These are phyloP conservation scores for Portunus trituberculatus DNA, from an alignment of 1,140 invertebrate genomes.

Conservation along the genomic window DNA sequence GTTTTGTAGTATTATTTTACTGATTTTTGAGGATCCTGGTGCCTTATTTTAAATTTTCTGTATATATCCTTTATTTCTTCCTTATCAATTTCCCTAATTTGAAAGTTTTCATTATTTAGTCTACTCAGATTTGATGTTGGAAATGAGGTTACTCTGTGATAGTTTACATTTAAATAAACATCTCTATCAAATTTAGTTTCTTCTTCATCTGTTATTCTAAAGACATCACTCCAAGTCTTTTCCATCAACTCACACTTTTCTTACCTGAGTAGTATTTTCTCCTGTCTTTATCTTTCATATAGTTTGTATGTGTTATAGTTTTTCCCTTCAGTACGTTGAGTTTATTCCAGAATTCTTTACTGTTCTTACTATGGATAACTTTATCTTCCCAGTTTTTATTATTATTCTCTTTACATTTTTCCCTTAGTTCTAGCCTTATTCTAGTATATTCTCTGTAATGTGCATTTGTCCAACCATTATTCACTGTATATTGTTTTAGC, in stretches of 20 bases:
- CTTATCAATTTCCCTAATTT: neutral
- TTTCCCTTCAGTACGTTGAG: neutral
- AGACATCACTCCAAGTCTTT: too few species aligned
- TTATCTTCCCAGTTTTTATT: too few species aligned
- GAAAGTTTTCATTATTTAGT: neutral
- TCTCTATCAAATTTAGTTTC: too few species aligned
- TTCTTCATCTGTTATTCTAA: too few species aligned
- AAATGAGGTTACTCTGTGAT: neutral
- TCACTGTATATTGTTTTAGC: neutral
- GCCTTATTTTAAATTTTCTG: too few species aligned
- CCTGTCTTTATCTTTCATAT: neutral
- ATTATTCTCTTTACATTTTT: too few species aligned
- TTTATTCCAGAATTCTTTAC: neutral
- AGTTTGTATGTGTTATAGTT: neutral
- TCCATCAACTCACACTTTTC: too few species aligned
- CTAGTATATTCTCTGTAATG: neutral
- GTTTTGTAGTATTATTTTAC: too few species aligned
- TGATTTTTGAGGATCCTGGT: too few species aligned
- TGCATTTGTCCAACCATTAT: neutral
- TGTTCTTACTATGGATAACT: neutral
- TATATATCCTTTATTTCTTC: neutral
- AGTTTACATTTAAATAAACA: neutral
- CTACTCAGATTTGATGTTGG: neutral
- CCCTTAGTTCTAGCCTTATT: neutral
- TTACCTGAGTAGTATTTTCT: neutral